These are phyloP conservation scores for Heliconius cydno DNA, from an alignment of 2,888 invertebrate species.

Conservation along the genomic window DNA sequence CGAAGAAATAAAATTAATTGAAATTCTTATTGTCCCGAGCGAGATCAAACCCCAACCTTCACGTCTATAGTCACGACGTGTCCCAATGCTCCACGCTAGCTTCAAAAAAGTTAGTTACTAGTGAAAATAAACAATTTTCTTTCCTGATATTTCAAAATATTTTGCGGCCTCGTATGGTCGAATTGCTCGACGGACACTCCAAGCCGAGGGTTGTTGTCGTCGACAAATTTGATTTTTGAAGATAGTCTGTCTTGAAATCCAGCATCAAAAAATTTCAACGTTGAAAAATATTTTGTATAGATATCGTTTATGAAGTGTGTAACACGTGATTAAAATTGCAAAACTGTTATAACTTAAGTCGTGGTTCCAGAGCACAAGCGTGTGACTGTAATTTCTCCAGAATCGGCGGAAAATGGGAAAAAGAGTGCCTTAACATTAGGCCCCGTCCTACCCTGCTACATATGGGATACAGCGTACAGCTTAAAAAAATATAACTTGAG, in stretches of 20 bases:
- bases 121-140: neutral
- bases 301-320: neutral
- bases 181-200: neutral
- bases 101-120: too few species aligned
- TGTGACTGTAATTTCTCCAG: too few species aligned
- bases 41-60: too few species aligned
- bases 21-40: too few species aligned
- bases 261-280: neutral
- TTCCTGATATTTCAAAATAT: neutral
- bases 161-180: neutral
- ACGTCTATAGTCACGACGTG: too few species aligned
- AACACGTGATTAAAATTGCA: too few species aligned
- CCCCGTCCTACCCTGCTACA: too few species aligned
- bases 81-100: too few species aligned
- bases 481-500: neutral
- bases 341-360: too few species aligned
- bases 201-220: neutral
- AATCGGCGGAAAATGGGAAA: neutral
- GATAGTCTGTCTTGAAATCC: neutral
- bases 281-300: neutral
- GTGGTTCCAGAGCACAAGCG: too few species aligned
- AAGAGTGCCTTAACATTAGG: neutral
- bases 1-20: too few species aligned
- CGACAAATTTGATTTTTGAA: neutral
- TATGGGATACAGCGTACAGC: neutral